Base-by-base conservation (phyloP, 2,113 vertebrate species). In the Heterotilapia buettikoferi region DNA sequence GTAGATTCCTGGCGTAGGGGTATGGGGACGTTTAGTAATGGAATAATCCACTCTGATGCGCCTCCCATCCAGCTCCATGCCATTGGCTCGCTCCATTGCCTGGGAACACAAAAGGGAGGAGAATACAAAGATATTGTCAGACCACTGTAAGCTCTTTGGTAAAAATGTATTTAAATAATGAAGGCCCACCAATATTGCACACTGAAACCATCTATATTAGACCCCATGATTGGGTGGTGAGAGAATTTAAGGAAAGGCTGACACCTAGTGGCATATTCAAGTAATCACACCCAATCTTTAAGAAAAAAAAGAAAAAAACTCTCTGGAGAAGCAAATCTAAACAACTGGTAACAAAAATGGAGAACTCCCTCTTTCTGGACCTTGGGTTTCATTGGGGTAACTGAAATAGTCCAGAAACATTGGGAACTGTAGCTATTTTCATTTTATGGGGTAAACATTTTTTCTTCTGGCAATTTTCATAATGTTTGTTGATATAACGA, bases 11-110 rank as follows among this genome's bases (percentile, higher is more conserved):
- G 98, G 98, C 16, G 98, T 99, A 59, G 98, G 98, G 4, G 98
- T 98, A 91, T 99, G 98, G 0, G 98, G 96, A 91, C 97, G 97
- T 92, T 99, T 99, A 57, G 98, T 99, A 90, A 99, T 99, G 2
- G 98, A 99, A 81, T 97, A 98, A 96, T 98, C 98, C 90, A 98
- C 98, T 45, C 98, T 95, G 93, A 98, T 98, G 90, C 97, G 96
- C 87, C 98, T 97, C 80, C 98, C 98, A 63, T 98, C 98, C 89
- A 98, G 94, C 91, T 99, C 98, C 98, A 99, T 99, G 18, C 98
- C 97, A 66, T 98, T 99, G 29, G 97, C 98, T 80, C 97, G 97
- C 90, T 98, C 98, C 98, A 98, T 98, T 3, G 98, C 98, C 98
- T 99, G 18, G 47, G 81, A 85, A 89, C 10, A 71, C 19, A 87